These are phyloP conservation scores for Illadopsis cleaveri DNA, from an alignment of 2,113 vertebrate genomes.

Conservation along the genomic window DNA sequence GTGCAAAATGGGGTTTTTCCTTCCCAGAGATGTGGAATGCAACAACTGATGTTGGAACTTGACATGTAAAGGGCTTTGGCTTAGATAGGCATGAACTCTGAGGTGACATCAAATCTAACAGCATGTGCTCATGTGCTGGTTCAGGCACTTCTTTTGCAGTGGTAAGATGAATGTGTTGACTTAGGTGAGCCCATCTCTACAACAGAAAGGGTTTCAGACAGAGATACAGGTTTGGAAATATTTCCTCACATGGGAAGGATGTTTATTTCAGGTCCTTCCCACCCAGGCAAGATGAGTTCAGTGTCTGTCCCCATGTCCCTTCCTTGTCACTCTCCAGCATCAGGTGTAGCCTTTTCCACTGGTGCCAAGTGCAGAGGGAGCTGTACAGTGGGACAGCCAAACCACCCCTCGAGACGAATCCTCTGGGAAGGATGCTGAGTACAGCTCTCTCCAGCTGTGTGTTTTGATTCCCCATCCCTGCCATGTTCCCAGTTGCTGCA, in stretches of 20 bases:
- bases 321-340: not conserved
- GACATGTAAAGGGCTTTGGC: not conserved
- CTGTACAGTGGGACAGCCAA: not conserved
- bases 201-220: not conserved
- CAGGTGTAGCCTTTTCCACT: not conserved
- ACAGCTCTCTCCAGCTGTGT: not conserved
- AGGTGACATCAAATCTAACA: not conserved
- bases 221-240: not conserved
- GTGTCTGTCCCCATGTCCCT: not conserved
- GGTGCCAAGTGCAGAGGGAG: not conserved
- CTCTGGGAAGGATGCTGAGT: not conserved
- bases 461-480: not conserved
- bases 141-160: not conserved
- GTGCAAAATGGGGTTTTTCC: not conserved
- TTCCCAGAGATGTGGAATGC: not conserved
- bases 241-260: not conserved
- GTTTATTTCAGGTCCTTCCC: not conserved
- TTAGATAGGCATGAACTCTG: not conserved
- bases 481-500: not conserved
- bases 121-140: accelerated
- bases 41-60: not conserved
- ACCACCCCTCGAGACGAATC: not conserved
- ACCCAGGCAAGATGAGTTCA: not conserved
- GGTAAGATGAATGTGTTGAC: not conserved
- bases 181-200: not conserved